Base-by-base conservation (phyloP, 2,888 invertebrate species). In the Callosobruchus maculatus region DNA sequence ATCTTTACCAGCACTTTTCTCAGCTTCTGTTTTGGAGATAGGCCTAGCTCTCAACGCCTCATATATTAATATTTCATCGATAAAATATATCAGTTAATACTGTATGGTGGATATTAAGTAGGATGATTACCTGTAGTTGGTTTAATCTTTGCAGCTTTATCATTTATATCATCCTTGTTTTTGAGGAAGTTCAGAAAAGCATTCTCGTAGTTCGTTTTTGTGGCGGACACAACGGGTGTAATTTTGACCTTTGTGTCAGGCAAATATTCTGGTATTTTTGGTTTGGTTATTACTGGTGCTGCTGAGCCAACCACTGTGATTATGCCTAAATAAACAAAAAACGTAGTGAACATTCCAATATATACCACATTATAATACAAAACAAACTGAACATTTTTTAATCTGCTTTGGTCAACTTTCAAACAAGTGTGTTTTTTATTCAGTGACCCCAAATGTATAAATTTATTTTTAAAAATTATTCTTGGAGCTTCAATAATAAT, bases 121-220 rank as follows among this genome's bases (percentile, higher is more conserved):
- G 26, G 26, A 2, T 26, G 2, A 5, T 49, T 49, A 49, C 49
- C 49, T 49, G 49, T 13, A 13, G 49, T 18, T 13, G 13, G 13
- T 26, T 49, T 49, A 13, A 18, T 18, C 49, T 18, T 49, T 13
- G 49, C 4, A 2, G 26, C 13, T 49, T 49, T 49, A 13, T 49
- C 49, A 13, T 5, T 13, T 49, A 18, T 13, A 5, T 18, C 49
- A 49, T 49, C 49, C 13, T 49, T 49, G 13, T 49, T 49, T 49
- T 49, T 49, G 13, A 83, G 70, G 74, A 83, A 83, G 21, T 74
- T 80, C 70, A 83, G 72, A 70, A 82, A 83, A 20, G 81, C 82
- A 22, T 78, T 79, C 71, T 83, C 82, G 73, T 49, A 79, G 82
- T 72, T 75, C 72, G 20, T 73, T 74, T 49, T 49, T 21, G 70